phyloP scores from a whole-genome alignment of 2,888 invertebrate genomes.

The Zeuzera pyrina region DNA sequence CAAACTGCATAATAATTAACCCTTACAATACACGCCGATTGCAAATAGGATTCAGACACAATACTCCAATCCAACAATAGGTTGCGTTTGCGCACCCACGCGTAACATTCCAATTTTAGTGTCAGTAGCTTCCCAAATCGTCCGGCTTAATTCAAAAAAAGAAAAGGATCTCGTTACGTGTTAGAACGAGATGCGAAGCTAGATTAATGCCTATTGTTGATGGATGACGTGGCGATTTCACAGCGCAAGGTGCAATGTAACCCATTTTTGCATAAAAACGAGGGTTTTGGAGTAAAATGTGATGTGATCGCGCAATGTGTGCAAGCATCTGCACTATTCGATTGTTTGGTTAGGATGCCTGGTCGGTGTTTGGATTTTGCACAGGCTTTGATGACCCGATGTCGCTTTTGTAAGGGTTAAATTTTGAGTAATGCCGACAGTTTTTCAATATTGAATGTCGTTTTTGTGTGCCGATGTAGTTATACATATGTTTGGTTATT shows the following conservation, averaged over 20 bases:
- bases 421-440: slow-evolving; percentile 36
- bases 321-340: slow-evolving; percentile 47
- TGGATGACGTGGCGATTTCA: slow-evolving; percentile 43
- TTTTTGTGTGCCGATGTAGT: too few relatives aligned
- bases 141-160: slow-evolving; percentile 37
- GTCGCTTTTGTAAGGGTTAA: slow-evolving; percentile 40
- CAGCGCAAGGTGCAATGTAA: slow-evolving; percentile 62
- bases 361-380: slow-evolving; percentile 21
- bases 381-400: slow-evolving; percentile 33
- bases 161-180: slow-evolving; percentile 26
- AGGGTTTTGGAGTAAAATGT: slow-evolving; percentile 30
- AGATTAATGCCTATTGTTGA: slow-evolving; percentile 56
- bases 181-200: slow-evolving; percentile 29
- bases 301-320: slow-evolving; percentile 43
- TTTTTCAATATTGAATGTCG: background rate
- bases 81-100: slow-evolving; percentile 61
- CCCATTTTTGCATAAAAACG: slow-evolving; percentile 63
- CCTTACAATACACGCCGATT: slow-evolving; percentile 13
- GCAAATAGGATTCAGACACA: slow-evolving; percentile 31
- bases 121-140: slow-evolving; percentile 54
- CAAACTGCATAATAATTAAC: background rate
- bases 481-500: too few relatives aligned
- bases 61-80: slow-evolving; percentile 43
- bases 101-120: slow-evolving; percentile 61
- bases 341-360: slow-evolving; percentile 63